phyloP scores from a whole-genome alignment of 1,140 invertebrate species.

The Zaprionus ghesquierei region DNA sequence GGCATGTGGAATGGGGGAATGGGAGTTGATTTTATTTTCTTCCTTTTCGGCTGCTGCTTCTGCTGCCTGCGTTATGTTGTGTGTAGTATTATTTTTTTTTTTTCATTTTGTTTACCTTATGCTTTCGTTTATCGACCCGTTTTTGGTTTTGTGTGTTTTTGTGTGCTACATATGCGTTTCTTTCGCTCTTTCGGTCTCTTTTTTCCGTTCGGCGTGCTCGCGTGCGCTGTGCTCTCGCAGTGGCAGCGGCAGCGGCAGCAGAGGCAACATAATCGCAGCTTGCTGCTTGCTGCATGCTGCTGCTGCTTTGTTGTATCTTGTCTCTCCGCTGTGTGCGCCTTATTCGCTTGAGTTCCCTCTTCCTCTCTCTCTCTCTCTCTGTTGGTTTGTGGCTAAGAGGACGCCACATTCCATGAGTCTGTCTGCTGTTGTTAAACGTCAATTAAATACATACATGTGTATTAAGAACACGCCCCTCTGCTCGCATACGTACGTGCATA shows the following conservation, averaged over 20 bases:
- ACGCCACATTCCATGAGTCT: background rate
- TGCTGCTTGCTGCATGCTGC: constrained; percentile 10
- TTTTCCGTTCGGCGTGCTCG: constrained; percentile 10
- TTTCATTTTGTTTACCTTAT: constrained; percentile 79
- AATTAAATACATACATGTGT: background rate
- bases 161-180: constrained; percentile 60
- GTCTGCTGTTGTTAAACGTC: background rate
- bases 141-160: constrained; percentile 59
- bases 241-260: background rate
- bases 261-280: constrained; percentile 31
- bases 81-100: constrained; percentile 63
- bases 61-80: constrained; percentile 28
- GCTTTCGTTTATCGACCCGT: constrained; percentile 82
- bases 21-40: constrained; percentile 50
- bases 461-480: background rate
- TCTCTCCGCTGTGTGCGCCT: background rate
- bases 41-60: constrained; percentile 41
- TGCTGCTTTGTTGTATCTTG: background rate
- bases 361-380: background rate
- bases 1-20: constrained; percentile 54
- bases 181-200: constrained; percentile 34
- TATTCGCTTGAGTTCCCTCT: background rate
- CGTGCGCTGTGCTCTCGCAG: constrained; percentile 29
- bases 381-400: background rate
- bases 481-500: background rate